Evolutionary conservation across 2,797 vertebrate genomes (phyloP).

Genomic region (Enteromius paludinosus): DNA sequence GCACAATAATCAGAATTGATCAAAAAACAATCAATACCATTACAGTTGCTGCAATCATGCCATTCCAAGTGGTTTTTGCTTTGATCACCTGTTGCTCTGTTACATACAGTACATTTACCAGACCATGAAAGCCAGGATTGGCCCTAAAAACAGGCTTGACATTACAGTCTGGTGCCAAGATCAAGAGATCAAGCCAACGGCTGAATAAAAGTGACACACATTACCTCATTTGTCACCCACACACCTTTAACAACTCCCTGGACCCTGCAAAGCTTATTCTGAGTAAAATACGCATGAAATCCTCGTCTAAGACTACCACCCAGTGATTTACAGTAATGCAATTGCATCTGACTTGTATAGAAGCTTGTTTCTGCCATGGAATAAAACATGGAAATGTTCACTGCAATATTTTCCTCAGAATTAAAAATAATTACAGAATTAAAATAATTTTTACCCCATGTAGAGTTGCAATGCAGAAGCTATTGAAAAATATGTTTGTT

Average conservation of each 20-base stretch:
- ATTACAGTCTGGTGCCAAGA: conserved; percentile 50
- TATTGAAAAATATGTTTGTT: not conserved
- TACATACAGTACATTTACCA: conserved; percentile 46
- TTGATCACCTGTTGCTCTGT: conserved; percentile 19
- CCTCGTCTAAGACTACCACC: not conserved
- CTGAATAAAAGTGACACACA: conserved; percentile 68
- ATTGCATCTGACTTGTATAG: not conserved
- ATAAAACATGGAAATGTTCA: not conserved
- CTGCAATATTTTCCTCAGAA: not conserved
- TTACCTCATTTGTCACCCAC: conserved; percentile 7
- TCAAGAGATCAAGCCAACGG: conserved; percentile 66
- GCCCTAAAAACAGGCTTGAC: conserved; percentile 42
- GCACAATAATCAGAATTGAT: not conserved
- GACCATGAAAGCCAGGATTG: conserved; percentile 44
- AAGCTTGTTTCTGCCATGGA: not conserved
- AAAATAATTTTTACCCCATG: too few species aligned
- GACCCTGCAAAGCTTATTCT: conserved; percentile 68
- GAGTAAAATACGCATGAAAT: conserved; percentile 65
- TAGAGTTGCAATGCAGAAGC: not conserved
- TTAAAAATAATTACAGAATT: not conserved
- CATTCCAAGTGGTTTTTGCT: conserved; percentile 17
- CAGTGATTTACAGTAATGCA: not conserved
- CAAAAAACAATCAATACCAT: not conserved
- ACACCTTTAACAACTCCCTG: conserved; percentile 64
- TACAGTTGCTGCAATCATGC: not conserved